Evolutionary conservation across 2,888 invertebrate species (phyloP), one percentile per base, ranked within the genome.

Genomic region (Myopa testacea): DNA sequence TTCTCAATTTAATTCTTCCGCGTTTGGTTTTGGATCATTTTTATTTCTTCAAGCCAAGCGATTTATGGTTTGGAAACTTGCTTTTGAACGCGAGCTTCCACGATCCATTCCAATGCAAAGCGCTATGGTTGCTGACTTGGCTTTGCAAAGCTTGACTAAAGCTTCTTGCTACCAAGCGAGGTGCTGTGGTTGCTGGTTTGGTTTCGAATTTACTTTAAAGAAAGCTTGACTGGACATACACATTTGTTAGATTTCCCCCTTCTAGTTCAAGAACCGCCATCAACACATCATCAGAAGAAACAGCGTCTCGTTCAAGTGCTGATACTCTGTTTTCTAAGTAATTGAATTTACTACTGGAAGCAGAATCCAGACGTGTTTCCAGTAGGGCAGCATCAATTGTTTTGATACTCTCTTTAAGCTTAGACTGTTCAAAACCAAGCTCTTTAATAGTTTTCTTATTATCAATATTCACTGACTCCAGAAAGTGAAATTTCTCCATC

Each of bases 371-470:
- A 14, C 14, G 58, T 58, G 58, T n/a, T n/a, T 58, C 58, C 58
- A 1, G 58, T 16, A 4, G 58, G 58, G 58, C 12, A 58, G 58
- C 58, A 58, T 58, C 58, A 58, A 58, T 10, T 3, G 58, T 58
- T n/a, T 58, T n/a, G 3, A 58, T 58, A 58, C 58, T 58, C 58
- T 58, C 16, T 58, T 58, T 58, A n/a, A 58, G 58, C 58, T 58
- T 58, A 58, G 58, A 16, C 19, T 58, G 58, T n/a, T 58, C 58
- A 14, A n/a, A 14, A 4, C 5, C 58, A n/a, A 58, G 58, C 58
- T 16, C 16, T 58, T n/a, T n/a, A 2, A 58, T 16, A 58, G 3
- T 16, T 16, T 16, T n/a, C 19, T 58, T 58, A 3, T 58, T 58
- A n/a, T 12, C 5, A 58, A n/a, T 16, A n/a, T n/a, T n/a, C 58